These are phyloP conservation scores for Labia minor DNA, from an alignment of 2,888 invertebrate genomes.

Conservation along the genomic window DNA sequence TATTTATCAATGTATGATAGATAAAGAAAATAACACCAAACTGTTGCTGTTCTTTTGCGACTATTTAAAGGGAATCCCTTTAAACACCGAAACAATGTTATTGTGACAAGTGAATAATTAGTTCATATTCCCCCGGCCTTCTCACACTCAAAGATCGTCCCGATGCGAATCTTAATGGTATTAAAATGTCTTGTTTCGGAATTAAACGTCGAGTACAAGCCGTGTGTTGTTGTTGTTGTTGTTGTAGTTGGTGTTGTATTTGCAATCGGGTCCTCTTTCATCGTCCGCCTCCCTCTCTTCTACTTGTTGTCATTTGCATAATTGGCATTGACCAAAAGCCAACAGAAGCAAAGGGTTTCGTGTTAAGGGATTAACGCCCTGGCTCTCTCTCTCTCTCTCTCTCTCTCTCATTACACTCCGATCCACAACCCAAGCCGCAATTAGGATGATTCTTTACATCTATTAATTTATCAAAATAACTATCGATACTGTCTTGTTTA, in stretches of 20 bases:
- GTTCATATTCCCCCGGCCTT: background rate
- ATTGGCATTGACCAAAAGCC: background rate
- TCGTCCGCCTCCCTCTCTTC: too few relatives aligned
- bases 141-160: background rate
- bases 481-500: too few relatives aligned
- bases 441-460: too few relatives aligned
- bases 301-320: background rate
- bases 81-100: constrained; percentile 2
- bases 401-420: too few relatives aligned
- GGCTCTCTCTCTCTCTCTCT: too few relatives aligned
- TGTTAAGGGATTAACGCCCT: background rate
- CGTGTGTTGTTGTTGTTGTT: background rate
- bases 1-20: too few relatives aligned
- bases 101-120: constrained; percentile 13
- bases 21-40: too few relatives aligned
- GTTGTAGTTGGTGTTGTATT: background rate
- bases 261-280: too few relatives aligned
- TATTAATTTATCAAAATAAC: too few relatives aligned
- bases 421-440: background rate
- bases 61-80: constrained; percentile 7
- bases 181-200: constrained; percentile 7
- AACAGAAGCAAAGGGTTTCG: background rate
- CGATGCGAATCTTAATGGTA: constrained; percentile 1
- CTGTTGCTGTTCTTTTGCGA: background rate
- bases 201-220: background rate